Evolutionary conservation across 1,140 invertebrate species (phyloP).

Genomic region (Pararge aegeria): DNA sequence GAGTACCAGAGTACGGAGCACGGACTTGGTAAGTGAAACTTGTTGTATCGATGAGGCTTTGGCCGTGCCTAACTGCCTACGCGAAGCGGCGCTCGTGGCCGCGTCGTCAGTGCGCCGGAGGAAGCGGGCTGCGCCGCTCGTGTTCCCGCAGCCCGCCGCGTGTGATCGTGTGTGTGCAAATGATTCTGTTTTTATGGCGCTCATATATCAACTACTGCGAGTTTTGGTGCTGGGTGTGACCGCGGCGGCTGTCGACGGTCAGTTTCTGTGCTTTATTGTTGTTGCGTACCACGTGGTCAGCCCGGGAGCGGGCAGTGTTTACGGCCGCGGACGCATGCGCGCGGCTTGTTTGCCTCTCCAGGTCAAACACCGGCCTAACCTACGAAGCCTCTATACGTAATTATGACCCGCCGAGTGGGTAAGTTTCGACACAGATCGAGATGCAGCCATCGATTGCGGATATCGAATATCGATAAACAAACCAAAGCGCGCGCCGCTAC

Average conservation of each 20-base stretch:
- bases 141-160: slow-evolving; percentile 66
- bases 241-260: slow-evolving; percentile 69
- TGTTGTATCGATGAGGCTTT: slow-evolving; percentile 14
- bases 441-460: background rate
- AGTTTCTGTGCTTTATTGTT: slow-evolving; percentile 52
- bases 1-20: too few relatives aligned
- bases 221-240: slow-evolving; percentile 72
- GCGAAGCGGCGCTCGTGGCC: background rate
- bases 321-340: slow-evolving; percentile 68
- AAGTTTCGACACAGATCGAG: slow-evolving; percentile 17
- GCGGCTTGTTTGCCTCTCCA: slow-evolving; percentile 56
- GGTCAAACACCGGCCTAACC: slow-evolving; percentile 70
- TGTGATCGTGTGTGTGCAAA: slow-evolving; percentile 66
- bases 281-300: slow-evolving; percentile 54
- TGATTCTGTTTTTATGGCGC: slow-evolving; percentile 77
- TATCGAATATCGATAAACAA: too few relatives aligned
- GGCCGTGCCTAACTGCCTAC: slow-evolving; percentile 16
- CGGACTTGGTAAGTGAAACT: background rate
- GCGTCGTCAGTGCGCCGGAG: slow-evolving; percentile 58
- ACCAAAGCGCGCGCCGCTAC: too few relatives aligned
- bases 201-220: slow-evolving; percentile 63
- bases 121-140: slow-evolving; percentile 70
- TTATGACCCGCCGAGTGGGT: slow-evolving; percentile 38
- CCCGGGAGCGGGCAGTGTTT: slow-evolving; percentile 57
- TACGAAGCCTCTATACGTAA: slow-evolving; percentile 60